phyloP scores from a whole-genome alignment of 2,113 vertebrate species.

The Damaliscus lunatus region DNA sequence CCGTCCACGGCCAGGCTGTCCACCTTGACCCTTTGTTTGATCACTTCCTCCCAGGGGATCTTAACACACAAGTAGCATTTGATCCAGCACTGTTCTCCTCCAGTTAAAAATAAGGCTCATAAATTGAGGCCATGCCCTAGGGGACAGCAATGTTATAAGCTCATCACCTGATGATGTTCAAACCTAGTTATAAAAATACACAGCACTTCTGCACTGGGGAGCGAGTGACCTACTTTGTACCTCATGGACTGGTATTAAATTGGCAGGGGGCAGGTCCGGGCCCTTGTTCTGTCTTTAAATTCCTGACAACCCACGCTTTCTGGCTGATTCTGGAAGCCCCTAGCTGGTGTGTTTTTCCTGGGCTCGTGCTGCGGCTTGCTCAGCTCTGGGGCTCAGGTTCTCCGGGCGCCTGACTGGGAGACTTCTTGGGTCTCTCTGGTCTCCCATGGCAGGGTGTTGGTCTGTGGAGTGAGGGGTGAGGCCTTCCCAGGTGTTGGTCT shows the following conservation, averaged over 20 bases:
- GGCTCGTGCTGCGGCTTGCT: background rate
- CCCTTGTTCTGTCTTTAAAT: background rate
- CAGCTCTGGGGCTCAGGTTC: background rate
- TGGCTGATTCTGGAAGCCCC: background rate
- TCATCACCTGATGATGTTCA: slow-evolving; percentile 53
- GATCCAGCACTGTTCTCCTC: slow-evolving; percentile 26
- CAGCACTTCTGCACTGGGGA: background rate
- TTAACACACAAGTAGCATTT: background rate
- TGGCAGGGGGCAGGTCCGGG: background rate
- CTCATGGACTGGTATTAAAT: background rate
- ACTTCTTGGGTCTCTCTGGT: background rate
- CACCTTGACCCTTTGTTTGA: background rate
- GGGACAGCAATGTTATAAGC: slow-evolving; percentile 52
- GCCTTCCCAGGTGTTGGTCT: background rate
- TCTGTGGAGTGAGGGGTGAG: background rate
- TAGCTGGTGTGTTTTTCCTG: background rate
- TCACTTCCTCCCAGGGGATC: background rate
- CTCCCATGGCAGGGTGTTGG: background rate
- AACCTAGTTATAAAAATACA: slow-evolving; percentile 62
- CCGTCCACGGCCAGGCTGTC: background rate
- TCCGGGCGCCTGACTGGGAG: background rate
- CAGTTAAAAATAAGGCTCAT: slow-evolving; percentile 66
- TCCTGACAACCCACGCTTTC: background rate
- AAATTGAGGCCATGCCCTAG: slow-evolving; percentile 63
- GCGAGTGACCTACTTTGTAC: slow-evolving; percentile 28